Conservation (phyloP, 2,113 vertebrate genomes). For the Dicaeum eximium region DNA sequence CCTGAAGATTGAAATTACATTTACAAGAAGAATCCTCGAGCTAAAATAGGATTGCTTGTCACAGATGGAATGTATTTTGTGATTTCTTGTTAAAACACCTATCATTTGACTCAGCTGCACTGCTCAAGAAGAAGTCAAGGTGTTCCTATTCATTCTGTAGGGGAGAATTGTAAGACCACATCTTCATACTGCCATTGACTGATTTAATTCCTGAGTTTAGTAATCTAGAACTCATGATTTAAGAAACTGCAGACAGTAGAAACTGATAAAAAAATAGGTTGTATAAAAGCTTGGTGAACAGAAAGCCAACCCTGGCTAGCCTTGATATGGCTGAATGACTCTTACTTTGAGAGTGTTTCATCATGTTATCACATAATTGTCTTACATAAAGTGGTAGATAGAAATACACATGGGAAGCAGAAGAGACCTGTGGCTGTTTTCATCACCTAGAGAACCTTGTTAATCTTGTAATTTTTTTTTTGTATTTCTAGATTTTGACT, state of each 20-base stretch:
- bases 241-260: not conserved
- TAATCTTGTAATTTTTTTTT: not conserved
- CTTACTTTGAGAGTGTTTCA: not conserved
- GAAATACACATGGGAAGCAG: not conserved
- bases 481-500: not conserved
- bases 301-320: not conserved
- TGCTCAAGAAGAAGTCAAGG: not conserved
- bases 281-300: not conserved
- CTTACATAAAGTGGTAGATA: not conserved
- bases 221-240: not conserved
- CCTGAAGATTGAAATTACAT: not conserved
- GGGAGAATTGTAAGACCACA: not conserved
- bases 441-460: not conserved
- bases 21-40: not conserved
- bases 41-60: not conserved
- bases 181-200: not conserved
- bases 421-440: not conserved
- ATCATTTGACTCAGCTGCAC: not conserved
- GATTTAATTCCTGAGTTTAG: not conserved
- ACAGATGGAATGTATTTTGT: accelerated
- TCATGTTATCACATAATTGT: not conserved
- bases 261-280: not conserved
- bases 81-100: not conserved
- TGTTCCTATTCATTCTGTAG: not conserved
- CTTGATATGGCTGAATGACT: not conserved